Conservation (phyloP, 2,888 invertebrate species). For the Tortricodes alternella region DNA sequence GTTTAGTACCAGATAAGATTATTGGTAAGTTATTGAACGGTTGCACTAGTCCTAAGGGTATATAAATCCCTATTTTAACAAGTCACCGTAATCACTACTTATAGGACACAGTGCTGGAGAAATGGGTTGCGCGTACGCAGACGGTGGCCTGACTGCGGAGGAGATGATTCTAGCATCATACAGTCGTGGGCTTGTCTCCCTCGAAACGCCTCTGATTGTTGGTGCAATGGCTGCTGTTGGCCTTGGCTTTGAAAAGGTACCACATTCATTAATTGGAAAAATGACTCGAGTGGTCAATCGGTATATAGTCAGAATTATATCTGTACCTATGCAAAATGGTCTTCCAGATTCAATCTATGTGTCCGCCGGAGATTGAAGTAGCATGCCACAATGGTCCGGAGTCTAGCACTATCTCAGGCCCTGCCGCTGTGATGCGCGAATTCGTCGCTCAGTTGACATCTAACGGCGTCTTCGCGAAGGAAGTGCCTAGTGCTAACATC, state of each 20-base stretch:
- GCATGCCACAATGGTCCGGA: constrained; percentile 89
- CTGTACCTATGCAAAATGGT: neutral
- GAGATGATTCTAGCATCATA: constrained; percentile 90
- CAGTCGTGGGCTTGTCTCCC: constrained; percentile 86
- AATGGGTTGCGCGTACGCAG: constrained; percentile 94
- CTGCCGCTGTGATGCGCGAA: constrained; percentile 76
- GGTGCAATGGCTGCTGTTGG: constrained; percentile 93
- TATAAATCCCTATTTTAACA: no score
- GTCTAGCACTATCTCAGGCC: constrained; percentile 89
- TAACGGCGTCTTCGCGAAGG: constrained; percentile 38
- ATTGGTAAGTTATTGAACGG: constrained; percentile 84
- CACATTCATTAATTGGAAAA: no score
- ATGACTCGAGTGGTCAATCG: no score
- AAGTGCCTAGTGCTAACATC: constrained; percentile 85
- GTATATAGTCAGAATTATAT: no score
- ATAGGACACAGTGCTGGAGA: constrained; percentile 94
- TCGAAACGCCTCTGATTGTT: constrained; percentile 81
- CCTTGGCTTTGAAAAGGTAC: constrained; percentile 67
- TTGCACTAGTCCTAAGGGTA: no score
- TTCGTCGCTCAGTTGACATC: constrained; percentile 66
- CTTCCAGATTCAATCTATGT: constrained; percentile 38
- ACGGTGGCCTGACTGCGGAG: constrained; percentile 90
- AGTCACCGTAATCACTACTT: neutral
- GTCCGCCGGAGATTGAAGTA: constrained; percentile 84
- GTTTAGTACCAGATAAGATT: constrained; percentile 86